Base-by-base conservation (phyloP, 2,113 vertebrate species). In the Odobenus rosmarus region DNA sequence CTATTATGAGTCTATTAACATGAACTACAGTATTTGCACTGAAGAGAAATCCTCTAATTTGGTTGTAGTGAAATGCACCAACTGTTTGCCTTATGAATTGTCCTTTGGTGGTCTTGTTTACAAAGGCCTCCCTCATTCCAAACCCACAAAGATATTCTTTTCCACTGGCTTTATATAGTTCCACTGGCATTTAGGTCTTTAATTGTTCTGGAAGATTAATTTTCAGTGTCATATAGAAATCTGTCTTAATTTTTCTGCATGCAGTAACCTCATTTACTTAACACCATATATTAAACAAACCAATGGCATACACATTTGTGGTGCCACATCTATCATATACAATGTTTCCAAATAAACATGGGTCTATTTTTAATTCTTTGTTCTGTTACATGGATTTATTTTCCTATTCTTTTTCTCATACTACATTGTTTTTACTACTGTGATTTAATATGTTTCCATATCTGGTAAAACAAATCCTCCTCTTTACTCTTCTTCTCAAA, bases 171-270 rank as follows among this genome's bases (percentile, higher is more conserved):
- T 89, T 88, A 55, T 71, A 36, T 59, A 36, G 23, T 74, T 79
- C 23, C 14, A 61, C 72, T 83, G 19, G 71, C 18, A 82, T 51
- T 82, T 71, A 55, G 28, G 23, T 59, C 51, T 71, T 80, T 86
- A 69, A 89, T 64, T 31, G n/a, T 97, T 64, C 24, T 85, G n/a
- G 46, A 89, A 61, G 82, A 72, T 69, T 88, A 96, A 96, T 64
- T 90, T 49, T 85, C 72, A 62, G 24, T 76, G 5, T 92, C 39
- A 49, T 62, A 59, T 53, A 88, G 72, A 39, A 91, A 95, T 84
- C 26, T 26, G n/a, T 80, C 28, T 76, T 51, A 81, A 71, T n/a
- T 92, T 88, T 83, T 89, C 51, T 61, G 42, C 59, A 53, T 57
- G 62, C 24, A 93, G 19, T 89, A 42, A 18, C 7, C 15, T 90